Base-by-base conservation (phyloP, 2,888 invertebrate genomes). In the Glaucopsyche alexis region DNA sequence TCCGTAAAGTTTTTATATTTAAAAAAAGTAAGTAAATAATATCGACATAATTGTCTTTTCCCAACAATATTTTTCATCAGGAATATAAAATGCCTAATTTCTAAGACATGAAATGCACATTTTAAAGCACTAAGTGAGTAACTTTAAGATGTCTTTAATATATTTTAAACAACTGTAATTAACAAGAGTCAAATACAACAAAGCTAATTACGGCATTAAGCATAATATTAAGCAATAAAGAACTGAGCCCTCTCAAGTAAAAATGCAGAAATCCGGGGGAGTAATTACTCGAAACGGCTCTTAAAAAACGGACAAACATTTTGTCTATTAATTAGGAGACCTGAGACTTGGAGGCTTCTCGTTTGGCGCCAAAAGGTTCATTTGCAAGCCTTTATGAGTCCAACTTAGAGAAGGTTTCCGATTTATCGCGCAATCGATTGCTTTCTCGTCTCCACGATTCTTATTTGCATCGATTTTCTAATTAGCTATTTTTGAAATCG, bases 351-450 rank as follows among this genome's bases (percentile, higher is more conserved):
- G 81, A 79, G 81, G 78, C 80, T 45, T 79, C 85, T 91, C 89
- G 89, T 81, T 80, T 83, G 82, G 80, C 81, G 79, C 79, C 76
- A 80, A 79, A 85, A 90, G 81, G 79, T 86, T 90, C 90, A 88
- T 91, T 90, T 90, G 88, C 88, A 90, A 89, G 86, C 88, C 88
- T 88, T 90, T 89, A 87, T 86, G 80, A 82, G 77, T 76, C 74
- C 75, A 80, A 84, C 84, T 86, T 87, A 85, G 75, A 70, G 77
- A 78, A 78, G 77, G 69, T 69, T 49, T 69, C 69, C 69, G 47
- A 69, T 69, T 69, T 47, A 69, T 49, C 29, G 69, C 19, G 29
- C 7, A 69, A 69, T 69, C 69, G 49, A 69, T 49, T 60, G 19
- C 11, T 9, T 49, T 69, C 49, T 69, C 45, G 9, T 19, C 47